Conservation (phyloP, 2,797 vertebrate genomes). For the Sarcophilus harrisii region DNA sequence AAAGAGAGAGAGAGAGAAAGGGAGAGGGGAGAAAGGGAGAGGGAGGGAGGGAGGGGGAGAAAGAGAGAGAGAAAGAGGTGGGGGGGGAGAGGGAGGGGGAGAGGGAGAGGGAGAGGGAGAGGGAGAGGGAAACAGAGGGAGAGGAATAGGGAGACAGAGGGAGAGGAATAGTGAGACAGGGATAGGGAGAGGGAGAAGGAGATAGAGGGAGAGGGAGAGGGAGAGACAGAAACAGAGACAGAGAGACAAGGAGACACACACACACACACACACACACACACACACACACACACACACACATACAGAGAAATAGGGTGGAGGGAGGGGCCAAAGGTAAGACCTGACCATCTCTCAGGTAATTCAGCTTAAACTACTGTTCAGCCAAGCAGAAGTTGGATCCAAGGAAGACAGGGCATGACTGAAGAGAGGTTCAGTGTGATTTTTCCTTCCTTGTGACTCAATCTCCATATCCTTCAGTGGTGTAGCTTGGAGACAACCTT, state of each 20-base stretch:
- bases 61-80: conserved; percentile 46
- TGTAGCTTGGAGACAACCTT: not conserved
- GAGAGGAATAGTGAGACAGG: no score
- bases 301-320: no score
- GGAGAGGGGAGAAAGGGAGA: conserved; percentile 12
- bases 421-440: not conserved
- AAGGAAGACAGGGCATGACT: not conserved
- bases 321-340: not conserved
- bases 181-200: no score
- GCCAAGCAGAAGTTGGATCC: not conserved
- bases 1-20: no score
- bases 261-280: no score
- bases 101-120: no score
- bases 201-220: no score
- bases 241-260: no score
- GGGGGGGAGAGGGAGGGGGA: not conserved
- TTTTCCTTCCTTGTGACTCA: not conserved
- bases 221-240: no score
- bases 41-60: conserved; percentile 42
- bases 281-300: no score
- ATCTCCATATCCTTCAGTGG: not conserved
- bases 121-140: no score
- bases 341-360: not conserved
- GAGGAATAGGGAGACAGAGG: no score
- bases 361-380: not conserved